Evolutionary conservation across 2,797 vertebrate genomes (phyloP).

Genomic region (Fundulus diaphanus): DNA sequence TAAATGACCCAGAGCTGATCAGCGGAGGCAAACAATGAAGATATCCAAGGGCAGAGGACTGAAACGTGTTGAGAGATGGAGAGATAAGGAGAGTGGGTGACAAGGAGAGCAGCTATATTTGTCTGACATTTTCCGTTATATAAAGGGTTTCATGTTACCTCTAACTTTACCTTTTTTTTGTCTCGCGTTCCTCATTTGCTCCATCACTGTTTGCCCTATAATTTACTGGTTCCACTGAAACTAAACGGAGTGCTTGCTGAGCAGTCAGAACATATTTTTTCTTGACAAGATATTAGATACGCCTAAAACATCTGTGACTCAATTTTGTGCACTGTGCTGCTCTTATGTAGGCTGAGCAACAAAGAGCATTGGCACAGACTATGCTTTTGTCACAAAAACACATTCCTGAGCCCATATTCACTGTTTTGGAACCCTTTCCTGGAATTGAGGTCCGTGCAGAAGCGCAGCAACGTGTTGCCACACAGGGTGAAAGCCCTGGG

Average conservation of each 20-base stretch:
- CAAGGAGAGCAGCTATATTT: conserved; percentile 26
- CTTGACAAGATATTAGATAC: not conserved
- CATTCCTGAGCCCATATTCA: conserved; percentile 38
- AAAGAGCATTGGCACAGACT: conserved; percentile 7
- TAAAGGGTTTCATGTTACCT: conserved; percentile 52
- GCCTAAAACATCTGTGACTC: not conserved
- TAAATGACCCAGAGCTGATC: conserved; percentile 5
- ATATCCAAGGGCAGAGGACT: conserved; percentile 24
- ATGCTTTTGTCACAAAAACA: conserved; percentile 30
- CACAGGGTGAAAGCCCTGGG: conserved; percentile 17
- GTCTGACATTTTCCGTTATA: conserved; percentile 46
- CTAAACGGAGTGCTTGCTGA: conserved; percentile 6
- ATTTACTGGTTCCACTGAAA: conserved; percentile 16
- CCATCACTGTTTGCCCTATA: conserved; percentile 13
- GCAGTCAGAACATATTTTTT: not conserved
- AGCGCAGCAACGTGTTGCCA: conserved; percentile 42
- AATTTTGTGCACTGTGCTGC: not conserved
- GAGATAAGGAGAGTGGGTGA: not conserved
- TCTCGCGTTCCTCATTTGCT: conserved; percentile 6
- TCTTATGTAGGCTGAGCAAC: conserved; percentile 9
- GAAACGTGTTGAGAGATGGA: conserved; percentile 28
- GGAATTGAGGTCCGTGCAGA: conserved; percentile 49
- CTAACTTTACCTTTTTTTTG: conserved; percentile 33
- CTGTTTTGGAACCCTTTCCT: conserved; percentile 55
- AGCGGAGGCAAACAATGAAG: conserved; percentile 24